Percentiles rank a stretch among this genome's conserved stretches.
Conservation (phyloP, 2,113 vertebrate genomes). For the Ariopsis seemanni region DNA sequence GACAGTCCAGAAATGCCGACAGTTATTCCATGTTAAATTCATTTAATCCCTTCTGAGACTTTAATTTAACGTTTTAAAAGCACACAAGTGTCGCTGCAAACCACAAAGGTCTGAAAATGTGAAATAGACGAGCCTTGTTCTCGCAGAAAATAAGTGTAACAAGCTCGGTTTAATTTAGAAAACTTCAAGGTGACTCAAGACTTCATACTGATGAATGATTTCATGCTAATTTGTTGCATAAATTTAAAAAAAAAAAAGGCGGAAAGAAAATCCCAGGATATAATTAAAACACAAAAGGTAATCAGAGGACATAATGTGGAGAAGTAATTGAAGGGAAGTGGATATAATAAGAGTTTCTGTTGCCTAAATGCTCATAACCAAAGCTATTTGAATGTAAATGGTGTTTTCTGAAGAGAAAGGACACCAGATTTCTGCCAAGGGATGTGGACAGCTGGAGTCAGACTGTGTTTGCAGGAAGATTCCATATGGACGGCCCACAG, state of each 20-base stretch:
- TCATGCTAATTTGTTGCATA: conserved; percentile 17
- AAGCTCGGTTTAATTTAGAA: conserved; percentile 30
- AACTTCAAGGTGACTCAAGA: conserved; percentile 41
- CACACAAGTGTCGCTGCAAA: not conserved
- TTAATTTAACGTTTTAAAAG: conserved; percentile 31
- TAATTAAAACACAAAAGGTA: conserved; percentile 11
- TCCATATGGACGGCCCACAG: not conserved
- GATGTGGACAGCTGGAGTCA: not conserved
- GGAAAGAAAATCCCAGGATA: not conserved
- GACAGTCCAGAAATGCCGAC: conserved; percentile 20
- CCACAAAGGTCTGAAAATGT: conserved; percentile 34
- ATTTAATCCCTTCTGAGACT: conserved; percentile 37
- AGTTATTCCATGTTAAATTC: conserved; percentile 45
- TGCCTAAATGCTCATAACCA: not conserved
- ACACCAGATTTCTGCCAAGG: not conserved
- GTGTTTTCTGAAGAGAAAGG: not conserved
- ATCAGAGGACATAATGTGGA: not conserved
- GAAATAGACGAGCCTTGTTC: not conserved
- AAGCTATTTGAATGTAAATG: not conserved
- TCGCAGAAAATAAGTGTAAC: conserved; percentile 11
- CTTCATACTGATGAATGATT: conserved; percentile 18
- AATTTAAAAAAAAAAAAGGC: not conserved
- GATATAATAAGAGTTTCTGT: not conserved
- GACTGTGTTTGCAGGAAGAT: too few relatives aligned
- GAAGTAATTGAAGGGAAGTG: not conserved